phyloP scores from a whole-genome alignment of 92 coral and sea anemone species.

The Pocillopora grandis region DNA sequence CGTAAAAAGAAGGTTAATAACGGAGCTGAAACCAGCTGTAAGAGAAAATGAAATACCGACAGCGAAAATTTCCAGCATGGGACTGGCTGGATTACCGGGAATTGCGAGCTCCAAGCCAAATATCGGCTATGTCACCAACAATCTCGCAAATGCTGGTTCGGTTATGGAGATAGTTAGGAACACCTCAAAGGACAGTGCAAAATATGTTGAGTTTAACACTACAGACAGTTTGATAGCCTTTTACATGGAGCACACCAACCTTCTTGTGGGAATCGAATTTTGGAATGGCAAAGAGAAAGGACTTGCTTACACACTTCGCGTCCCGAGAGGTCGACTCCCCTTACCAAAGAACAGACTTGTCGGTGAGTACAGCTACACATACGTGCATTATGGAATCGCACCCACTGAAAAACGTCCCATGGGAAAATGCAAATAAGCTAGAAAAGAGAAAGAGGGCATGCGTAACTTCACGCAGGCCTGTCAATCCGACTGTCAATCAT shows the following conservation, averaged over 20 bases:
- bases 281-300: constrained; percentile 47
- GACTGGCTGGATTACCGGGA: background rate
- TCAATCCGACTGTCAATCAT: too few relatives aligned
- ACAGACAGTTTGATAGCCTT: constrained; percentile 60
- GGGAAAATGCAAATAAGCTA: too few relatives aligned
- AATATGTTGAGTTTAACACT: constrained; percentile 54
- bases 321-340: constrained; percentile 45
- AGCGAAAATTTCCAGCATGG: constrained; percentile 16
- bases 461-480: too few relatives aligned
- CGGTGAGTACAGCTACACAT: background rate
- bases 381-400: too few relatives aligned
- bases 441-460: too few relatives aligned
- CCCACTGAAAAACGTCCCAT: too few relatives aligned
- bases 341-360: constrained; percentile 39
- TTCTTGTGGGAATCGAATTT: constrained; percentile 64
- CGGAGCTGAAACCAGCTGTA: constrained; percentile 52
- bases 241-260: constrained; percentile 53
- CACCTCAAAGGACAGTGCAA: constrained; percentile 22
- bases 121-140: constrained; percentile 61
- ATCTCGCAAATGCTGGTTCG: constrained; percentile 35
- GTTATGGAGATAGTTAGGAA: constrained; percentile 50
- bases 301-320: constrained; percentile 65
- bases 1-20: constrained; percentile 38
- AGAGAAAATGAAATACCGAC: constrained; percentile 62
- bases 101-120: constrained; percentile 1